Evolutionary conservation across 2,113 vertebrate genomes (phyloP).

Genomic region (Phaetusa simplex): DNA sequence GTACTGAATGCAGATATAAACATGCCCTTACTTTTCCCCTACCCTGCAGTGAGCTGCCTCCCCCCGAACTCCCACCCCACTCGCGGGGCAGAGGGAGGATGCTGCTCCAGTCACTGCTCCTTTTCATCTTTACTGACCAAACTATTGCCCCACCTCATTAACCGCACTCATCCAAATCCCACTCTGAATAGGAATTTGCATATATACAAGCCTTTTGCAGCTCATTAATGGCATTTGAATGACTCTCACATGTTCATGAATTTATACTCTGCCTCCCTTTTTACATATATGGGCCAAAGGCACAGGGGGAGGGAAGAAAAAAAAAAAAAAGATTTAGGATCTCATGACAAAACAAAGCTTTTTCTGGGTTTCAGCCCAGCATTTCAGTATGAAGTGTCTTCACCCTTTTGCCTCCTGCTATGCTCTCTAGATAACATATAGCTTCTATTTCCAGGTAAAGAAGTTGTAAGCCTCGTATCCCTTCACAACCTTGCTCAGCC

Average conservation of each 20-base stretch:
- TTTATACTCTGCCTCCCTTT: neutral
- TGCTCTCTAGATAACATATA: accelerated
- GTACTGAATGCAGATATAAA: neutral
- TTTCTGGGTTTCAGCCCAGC: neutral
- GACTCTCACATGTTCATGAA: neutral
- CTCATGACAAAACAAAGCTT: neutral
- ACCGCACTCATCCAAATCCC: neutral
- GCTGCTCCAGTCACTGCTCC: neutral
- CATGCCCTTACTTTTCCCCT: neutral
- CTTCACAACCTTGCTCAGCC: neutral
- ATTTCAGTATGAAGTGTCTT: neutral
- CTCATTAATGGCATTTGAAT: neutral
- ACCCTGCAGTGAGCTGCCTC: neutral
- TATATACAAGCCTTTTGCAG: neutral
- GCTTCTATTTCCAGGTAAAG: neutral
- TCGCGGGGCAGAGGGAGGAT: neutral
- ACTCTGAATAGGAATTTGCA: neutral
- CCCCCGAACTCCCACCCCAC: neutral
- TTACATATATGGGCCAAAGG: neutral
- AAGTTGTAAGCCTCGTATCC: neutral
- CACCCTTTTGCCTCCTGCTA: neutral
- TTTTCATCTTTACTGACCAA: neutral
- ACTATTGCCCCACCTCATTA: slow-evolving; percentile 2
- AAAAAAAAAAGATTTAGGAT: neutral
- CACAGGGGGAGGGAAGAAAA: accelerated